Conservation (phyloP, 2,113 vertebrate genomes). For the Neomonachus schauinslandi region DNA sequence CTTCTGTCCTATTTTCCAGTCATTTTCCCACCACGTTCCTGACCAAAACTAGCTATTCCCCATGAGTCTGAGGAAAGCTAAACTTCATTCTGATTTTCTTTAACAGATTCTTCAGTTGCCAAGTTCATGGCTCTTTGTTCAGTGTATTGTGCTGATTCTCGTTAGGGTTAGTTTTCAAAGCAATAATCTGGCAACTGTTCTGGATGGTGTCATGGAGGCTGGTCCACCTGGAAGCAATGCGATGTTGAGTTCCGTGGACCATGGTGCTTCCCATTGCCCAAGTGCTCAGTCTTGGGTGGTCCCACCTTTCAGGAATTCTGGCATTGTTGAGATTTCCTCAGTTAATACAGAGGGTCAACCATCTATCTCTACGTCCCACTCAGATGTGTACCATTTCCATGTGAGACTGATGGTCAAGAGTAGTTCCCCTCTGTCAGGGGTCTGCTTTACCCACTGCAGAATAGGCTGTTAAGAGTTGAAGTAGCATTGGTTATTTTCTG, state of each 20-base stretch:
- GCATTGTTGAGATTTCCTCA: too few species aligned
- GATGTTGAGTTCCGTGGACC: neutral
- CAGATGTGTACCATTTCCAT: neutral
- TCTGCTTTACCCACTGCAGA: neutral
- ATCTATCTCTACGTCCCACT: neutral
- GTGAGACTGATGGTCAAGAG: neutral
- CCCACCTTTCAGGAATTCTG: neutral
- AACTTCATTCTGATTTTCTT: neutral
- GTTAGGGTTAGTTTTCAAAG: neutral
- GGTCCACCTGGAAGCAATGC: neutral
- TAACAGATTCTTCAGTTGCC: neutral
- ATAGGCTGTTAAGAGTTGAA: neutral
- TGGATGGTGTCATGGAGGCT: neutral
- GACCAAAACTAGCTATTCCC: neutral
- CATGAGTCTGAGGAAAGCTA: neutral
- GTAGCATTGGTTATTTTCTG: neutral
- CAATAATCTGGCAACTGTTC: neutral
- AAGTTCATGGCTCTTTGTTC: neutral
- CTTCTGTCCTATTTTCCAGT: neutral
- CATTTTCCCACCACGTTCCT: neutral
- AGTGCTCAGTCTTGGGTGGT: neutral
- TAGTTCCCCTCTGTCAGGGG: neutral
- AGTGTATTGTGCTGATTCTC: neutral
- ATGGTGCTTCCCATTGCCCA: neutral
- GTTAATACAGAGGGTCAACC: neutral